Conservation (phyloP, 2,797 vertebrate genomes). For the Spea hammondii region DNA sequence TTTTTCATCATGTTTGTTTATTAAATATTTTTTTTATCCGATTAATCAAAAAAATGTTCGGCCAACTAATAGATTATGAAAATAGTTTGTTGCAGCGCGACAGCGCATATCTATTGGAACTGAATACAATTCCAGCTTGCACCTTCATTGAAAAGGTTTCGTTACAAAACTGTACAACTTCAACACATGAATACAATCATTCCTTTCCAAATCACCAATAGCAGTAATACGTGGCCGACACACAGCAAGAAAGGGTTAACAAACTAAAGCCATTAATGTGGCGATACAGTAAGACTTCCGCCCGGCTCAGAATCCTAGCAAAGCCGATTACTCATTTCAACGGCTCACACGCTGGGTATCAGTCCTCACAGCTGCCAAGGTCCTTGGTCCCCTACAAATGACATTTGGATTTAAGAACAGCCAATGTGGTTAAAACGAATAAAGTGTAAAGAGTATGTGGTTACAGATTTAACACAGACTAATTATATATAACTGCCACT, state of each 20-base stretch:
- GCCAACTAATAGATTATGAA: no score
- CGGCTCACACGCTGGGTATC: constrained; percentile 9
- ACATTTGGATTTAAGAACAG: not conserved
- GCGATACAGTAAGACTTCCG: constrained; percentile 36
- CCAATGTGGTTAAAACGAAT: no score
- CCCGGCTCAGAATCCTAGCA: constrained; percentile 19
- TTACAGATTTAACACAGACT: no score
- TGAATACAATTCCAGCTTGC: no score
- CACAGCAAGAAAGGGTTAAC: constrained; percentile 8
- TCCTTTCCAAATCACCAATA: not conserved
- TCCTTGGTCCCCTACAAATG: constrained; percentile 15
- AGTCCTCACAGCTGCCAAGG: constrained; percentile 4
- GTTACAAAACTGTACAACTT: not conserved
- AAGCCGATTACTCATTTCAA: constrained; percentile 38
- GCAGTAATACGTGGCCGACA: not conserved
- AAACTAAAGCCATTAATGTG: constrained; percentile 28
- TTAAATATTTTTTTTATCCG: no score
- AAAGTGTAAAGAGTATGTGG: no score
- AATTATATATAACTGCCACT: no score
- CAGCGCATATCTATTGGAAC: no score
- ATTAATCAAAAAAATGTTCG: no score
- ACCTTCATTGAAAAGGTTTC: no score
- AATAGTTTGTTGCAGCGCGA: no score
- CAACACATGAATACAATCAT: not conserved
- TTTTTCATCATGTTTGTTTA: no score